These are phyloP conservation scores for Ibidorhyncha struthersii DNA, from an alignment of 2,113 vertebrate species.

Conservation along the genomic window DNA sequence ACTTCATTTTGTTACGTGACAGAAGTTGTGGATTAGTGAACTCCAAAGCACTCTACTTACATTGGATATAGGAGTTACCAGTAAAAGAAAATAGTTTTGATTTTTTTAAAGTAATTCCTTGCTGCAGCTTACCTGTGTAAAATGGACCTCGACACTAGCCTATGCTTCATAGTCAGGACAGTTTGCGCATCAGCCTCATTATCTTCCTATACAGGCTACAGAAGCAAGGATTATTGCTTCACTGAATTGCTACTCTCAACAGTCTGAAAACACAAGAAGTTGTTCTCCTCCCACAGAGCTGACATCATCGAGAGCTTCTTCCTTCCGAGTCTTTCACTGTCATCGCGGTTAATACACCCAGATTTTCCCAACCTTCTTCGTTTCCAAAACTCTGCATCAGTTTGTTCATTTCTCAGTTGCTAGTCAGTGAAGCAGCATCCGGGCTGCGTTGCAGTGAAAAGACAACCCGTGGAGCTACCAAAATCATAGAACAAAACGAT, in stretches of 20 bases:
- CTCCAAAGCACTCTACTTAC: neutral
- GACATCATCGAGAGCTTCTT: neutral
- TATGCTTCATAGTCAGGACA: neutral
- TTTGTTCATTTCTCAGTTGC: neutral
- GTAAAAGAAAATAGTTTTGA: neutral
- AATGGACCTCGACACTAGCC: neutral
- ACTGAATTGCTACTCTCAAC: neutral
- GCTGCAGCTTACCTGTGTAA: neutral
- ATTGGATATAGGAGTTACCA: neutral
- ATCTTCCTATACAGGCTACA: neutral
- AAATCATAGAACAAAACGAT: accelerated
- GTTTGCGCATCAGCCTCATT: accelerated
- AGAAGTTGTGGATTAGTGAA: neutral
- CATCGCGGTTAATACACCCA: neutral
- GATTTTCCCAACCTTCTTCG: neutral
- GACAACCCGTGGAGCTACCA: neutral
- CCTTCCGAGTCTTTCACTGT: neutral
- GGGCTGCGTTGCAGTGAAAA: neutral
- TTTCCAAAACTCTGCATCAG: neutral
- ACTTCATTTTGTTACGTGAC: neutral
- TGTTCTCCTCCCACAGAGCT: neutral
- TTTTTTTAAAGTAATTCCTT: neutral
- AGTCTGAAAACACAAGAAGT: neutral
- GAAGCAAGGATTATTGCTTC: neutral
- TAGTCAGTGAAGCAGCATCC: accelerated